These are phyloP conservation scores for Drosophila flavopinicola DNA, from an alignment of 2,888 invertebrate genomes.

Conservation along the genomic window DNA sequence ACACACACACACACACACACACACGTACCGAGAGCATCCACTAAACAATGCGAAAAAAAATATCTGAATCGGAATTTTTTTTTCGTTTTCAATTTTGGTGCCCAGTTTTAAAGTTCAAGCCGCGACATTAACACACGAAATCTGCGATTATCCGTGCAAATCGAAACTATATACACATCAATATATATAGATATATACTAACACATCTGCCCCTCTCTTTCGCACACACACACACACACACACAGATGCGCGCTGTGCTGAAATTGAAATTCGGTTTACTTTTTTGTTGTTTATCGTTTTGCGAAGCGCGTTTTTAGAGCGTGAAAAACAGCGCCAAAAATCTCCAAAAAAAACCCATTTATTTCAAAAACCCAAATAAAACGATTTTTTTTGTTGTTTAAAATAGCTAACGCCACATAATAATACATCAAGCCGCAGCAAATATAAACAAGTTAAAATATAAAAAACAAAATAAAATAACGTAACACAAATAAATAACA, in stretches of 20 bases:
- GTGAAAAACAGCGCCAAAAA: slow-evolving; percentile 23
- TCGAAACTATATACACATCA: neutral
- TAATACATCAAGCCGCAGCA: neutral
- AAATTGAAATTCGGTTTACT: slow-evolving; percentile 18
- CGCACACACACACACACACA: neutral
- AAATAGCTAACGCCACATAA: neutral
- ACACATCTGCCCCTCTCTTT: neutral
- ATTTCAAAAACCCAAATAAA: too few species aligned
- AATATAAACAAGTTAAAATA: too few species aligned
- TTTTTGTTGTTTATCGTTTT: slow-evolving; percentile 30
- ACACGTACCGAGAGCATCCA: too few species aligned
- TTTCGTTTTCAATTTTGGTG: slow-evolving; percentile 67
- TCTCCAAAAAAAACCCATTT: slow-evolving; percentile 3
- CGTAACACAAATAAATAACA: neutral
- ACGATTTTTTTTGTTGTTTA: neutral
- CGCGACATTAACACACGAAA: slow-evolving; percentile 78
- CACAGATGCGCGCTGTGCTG: neutral
- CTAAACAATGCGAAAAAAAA: slow-evolving; percentile 73
- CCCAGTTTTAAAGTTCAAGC: slow-evolving; percentile 78
- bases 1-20: too few species aligned
- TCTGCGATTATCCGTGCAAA: slow-evolving; percentile 66
- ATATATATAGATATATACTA: neutral
- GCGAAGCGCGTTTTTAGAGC: slow-evolving; percentile 34
- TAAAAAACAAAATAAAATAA: slow-evolving; percentile 10
- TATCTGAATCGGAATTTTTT: slow-evolving; percentile 56